phyloP scores from a whole-genome alignment of 2,888 invertebrate genomes.

The Mayetiola destructor region DNA sequence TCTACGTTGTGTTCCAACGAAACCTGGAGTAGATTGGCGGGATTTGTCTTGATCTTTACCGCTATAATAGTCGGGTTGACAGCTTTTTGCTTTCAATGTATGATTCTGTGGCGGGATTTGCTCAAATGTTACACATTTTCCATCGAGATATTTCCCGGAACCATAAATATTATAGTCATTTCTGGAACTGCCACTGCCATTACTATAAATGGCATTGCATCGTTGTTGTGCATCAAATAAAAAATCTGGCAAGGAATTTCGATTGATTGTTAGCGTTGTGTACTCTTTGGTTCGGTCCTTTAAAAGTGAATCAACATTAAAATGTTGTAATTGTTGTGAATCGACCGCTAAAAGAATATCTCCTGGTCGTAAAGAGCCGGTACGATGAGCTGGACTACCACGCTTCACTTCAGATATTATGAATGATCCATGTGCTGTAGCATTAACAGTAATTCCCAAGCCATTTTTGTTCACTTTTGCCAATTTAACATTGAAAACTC shows the following conservation, averaged over 20 bases:
- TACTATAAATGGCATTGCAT: conserved; percentile 28
- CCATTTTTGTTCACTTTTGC: conserved; percentile 58
- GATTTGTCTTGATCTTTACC: conserved; percentile 18
- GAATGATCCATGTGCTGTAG: conserved; percentile 44
- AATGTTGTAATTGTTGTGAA: conserved; percentile 53
- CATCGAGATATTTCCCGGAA: conserved; percentile 5
- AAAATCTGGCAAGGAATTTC: conserved; percentile 33
- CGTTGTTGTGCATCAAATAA: conserved; percentile 31
- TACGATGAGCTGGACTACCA: conserved; percentile 81
- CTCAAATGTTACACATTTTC: not conserved
- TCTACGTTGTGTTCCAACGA: conserved; percentile 29
- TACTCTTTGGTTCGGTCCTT: conserved; percentile 31
- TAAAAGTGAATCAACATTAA: conserved; percentile 32
- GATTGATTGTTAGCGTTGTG: conserved; percentile 33
- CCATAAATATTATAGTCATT: conserved; percentile 14
- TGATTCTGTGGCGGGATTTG: not conserved
- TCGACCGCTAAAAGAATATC: conserved; percentile 80
- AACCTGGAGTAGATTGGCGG: conserved; percentile 19
- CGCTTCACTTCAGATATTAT: conserved; percentile 78
- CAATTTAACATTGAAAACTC: conserved; percentile 79
- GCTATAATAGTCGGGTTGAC: conserved; percentile 29
- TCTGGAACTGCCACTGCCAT: not conserved
- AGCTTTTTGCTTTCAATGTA: conserved; percentile 4
- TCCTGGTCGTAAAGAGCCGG: conserved; percentile 73
- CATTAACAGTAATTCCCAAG: conserved; percentile 80